These are phyloP conservation scores for Nothoprocta perdicaria DNA, from an alignment of 2,113 vertebrate genomes.

Conservation along the genomic window DNA sequence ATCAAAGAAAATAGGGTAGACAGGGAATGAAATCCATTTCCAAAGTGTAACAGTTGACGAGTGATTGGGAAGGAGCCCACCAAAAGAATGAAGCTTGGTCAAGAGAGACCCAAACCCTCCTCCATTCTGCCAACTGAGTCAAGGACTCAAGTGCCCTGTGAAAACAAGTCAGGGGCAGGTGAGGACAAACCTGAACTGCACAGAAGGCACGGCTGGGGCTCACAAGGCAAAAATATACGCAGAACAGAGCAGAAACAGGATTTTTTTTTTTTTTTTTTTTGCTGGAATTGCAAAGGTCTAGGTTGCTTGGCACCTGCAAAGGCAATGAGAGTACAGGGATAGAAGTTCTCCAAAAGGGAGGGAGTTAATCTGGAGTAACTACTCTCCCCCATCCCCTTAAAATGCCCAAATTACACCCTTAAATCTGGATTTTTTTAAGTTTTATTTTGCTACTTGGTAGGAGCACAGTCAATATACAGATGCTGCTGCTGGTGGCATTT, in stretches of 20 bases:
- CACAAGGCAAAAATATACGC: background rate
- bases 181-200: background rate
- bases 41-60: accelerated
- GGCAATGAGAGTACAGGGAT: background rate
- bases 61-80: background rate
- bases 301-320: background rate
- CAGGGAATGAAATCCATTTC: background rate
- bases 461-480: background rate
- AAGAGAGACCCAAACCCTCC: background rate
- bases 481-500: background rate
- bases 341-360: background rate
- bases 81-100: background rate
- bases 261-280: too few species aligned
- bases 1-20: background rate
- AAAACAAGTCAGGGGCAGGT: background rate
- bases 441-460: background rate
- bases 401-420: background rate
- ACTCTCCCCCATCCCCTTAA: background rate
- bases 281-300: too few species aligned
- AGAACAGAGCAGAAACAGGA: background rate
- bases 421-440: background rate
- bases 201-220: background rate
- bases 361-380: background rate
- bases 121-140: background rate
- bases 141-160: background rate